phyloP scores from a whole-genome alignment of 2,113 vertebrate genomes.

The Apeltes quadracus region DNA sequence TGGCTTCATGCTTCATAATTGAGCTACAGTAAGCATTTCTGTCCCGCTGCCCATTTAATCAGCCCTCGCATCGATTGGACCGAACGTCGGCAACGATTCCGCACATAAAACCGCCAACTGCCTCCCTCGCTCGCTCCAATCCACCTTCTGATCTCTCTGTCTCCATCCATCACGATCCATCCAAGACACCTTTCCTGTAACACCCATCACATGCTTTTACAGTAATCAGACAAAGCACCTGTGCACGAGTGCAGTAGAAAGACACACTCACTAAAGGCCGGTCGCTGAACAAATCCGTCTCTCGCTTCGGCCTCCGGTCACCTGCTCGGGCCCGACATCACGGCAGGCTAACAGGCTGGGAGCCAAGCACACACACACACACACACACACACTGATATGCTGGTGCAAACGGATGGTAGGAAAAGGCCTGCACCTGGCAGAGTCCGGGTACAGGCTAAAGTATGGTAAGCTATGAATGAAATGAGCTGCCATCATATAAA shows the following conservation, averaged over 20 bases:
- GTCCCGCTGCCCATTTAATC: slow-evolving; percentile 66
- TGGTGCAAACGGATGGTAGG: slow-evolving; percentile 22
- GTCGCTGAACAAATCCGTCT: slow-evolving; percentile 37
- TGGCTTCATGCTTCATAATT: slow-evolving; percentile 31
- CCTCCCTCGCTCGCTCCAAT: slow-evolving; percentile 14
- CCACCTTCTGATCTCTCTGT: slow-evolving; percentile 7
- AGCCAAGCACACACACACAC: slow-evolving; percentile 32
- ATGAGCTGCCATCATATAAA: slow-evolving; percentile 21
- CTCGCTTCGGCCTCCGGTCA: slow-evolving; percentile 21
- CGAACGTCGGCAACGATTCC: slow-evolving; percentile 50
- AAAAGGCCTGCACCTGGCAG: slow-evolving; percentile 34
- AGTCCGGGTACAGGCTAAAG: slow-evolving; percentile 17
- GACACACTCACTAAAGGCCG: slow-evolving; percentile 21
- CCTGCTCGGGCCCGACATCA: slow-evolving; percentile 39
- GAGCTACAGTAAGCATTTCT: slow-evolving; percentile 56
- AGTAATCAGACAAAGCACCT: slow-evolving; percentile 47
- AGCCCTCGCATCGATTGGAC: slow-evolving; percentile 61
- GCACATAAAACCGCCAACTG: slow-evolving; percentile 55
- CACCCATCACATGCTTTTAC: slow-evolving; percentile 14
- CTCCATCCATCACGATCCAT: slow-evolving; percentile 31
- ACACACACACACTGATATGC: slow-evolving; percentile 24
- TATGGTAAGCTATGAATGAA: slow-evolving; percentile 28
- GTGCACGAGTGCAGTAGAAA: slow-evolving; percentile 8
- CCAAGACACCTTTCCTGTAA: slow-evolving; percentile 34
- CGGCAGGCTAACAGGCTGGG: slow-evolving; percentile 42